Percentiles rank a stretch among this genome's conserved stretches.
Conservation (phyloP, 2,113 vertebrate genomes). For the Scopus umbretta region DNA sequence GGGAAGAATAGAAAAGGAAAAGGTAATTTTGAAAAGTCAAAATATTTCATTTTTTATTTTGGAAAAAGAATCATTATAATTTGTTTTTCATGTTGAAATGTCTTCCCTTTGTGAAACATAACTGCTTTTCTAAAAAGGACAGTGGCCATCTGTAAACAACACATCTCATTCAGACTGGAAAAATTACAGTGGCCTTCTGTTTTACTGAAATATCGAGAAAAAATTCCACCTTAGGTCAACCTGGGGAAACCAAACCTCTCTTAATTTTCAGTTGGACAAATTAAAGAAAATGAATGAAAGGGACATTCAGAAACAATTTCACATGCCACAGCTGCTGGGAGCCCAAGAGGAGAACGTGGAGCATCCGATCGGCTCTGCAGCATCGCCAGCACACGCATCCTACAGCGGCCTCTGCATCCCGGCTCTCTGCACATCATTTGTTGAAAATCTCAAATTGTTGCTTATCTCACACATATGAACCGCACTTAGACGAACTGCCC, state of each 20-base stretch:
- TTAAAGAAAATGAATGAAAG: background rate
- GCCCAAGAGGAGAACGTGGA: background rate
- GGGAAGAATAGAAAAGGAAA: background rate
- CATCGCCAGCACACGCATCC: background rate
- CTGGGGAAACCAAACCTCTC: background rate
- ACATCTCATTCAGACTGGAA: background rate
- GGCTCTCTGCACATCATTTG: background rate
- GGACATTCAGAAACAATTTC: background rate
- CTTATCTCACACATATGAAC: background rate
- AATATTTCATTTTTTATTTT: background rate
- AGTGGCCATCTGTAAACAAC: background rate
- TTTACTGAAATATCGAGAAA: background rate
- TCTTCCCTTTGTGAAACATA: background rate
- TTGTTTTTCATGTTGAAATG: background rate
- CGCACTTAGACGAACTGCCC: background rate
- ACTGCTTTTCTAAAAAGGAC: background rate
- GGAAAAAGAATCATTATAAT: background rate
- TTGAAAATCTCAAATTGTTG: background rate
- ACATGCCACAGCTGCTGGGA: background rate
- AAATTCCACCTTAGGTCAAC: background rate
- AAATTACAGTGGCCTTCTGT: background rate
- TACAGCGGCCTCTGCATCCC: fast-evolving
- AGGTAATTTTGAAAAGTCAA: background rate
- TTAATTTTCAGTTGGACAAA: background rate
- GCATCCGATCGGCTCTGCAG: background rate